Evolutionary conservation across 2,888 invertebrate species (phyloP), one percentile per base, ranked within the genome.

Genomic region (Drosophila acutilabella): DNA sequence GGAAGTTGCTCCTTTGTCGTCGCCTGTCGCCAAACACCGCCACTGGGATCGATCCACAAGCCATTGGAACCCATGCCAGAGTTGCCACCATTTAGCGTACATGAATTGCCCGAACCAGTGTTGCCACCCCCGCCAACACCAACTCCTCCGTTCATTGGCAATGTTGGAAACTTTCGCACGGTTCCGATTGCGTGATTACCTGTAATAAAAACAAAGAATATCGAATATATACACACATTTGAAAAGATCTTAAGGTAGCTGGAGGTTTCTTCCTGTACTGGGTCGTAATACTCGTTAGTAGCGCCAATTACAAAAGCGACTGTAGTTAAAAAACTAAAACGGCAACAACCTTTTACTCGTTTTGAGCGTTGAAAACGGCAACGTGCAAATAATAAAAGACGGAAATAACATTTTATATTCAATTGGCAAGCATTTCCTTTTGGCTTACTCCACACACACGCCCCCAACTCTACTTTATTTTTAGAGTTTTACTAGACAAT

Each of bases 181-280:
- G 92, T 92, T 78, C 93, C 92, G 88, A 92, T 93, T 90, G 93
- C 92, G 92, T 92, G 92, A 92, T 92, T 92, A 70, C 93, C 92
- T 92, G 83, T 80, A 91, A 92, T 92, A 85, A 81, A 68, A 67
- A 67, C 36, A 52, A 48, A 74, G 52, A 54, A 76, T 76, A 69
- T 74, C 76, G 75, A 89, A 81, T 88, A 69, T 88, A 69, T 71
- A 84, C 64, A 86, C 52, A 56, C 41, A 40, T 30, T 30, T 30
- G 36, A 44, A 56, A 42, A 52, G 10, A 48, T 50, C 33, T 20
- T 14, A 30, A 26, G 41, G 4, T 23, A 45, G 48, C 50, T n/a
- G 18, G 30, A 4, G 53, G 20, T 36, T 36, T 36, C 11, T 33
- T 33, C 11, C 11, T 20, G 18, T 54, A 38, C 14, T 38, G 23